A percentile compares a stretch with the other conserved stretches of the same genome.
phyloP scores from a whole-genome alignment of 2,888 invertebrate genomes.

The Lamellibrachia satsuma region DNA sequence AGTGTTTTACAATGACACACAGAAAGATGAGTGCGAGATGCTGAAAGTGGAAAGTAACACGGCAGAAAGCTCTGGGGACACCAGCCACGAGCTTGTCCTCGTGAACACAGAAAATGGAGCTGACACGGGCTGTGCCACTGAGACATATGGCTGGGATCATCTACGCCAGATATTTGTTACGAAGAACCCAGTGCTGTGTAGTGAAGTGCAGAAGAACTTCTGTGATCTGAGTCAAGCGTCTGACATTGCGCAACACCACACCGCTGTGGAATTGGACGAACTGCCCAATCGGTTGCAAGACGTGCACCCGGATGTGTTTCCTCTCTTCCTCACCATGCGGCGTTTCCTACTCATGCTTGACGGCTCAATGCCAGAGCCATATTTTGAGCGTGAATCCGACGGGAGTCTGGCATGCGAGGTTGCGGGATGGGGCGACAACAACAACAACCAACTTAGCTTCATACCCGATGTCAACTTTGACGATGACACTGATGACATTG shows the following conservation, averaged over 20 bases:
- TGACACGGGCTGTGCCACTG: neutral
- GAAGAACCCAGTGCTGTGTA: slow-evolving; percentile 56
- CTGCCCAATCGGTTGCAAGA: slow-evolving; percentile 43
- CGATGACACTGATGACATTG: slow-evolving; percentile 45
- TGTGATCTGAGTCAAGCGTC: slow-evolving; percentile 51
- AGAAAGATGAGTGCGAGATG: neutral
- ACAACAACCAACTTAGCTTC: slow-evolving; percentile 41
- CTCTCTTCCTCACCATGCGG: slow-evolving; percentile 54
- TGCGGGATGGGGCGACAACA: slow-evolving; percentile 42
- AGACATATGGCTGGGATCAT: neutral
- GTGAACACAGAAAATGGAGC: neutral
- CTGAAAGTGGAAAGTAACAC: neutral
- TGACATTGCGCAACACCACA: slow-evolving; percentile 41
- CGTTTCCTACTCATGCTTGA: slow-evolving; percentile 56
- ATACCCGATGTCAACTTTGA: slow-evolving; percentile 44
- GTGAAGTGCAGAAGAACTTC: slow-evolving; percentile 57
- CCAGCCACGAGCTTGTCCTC: neutral
- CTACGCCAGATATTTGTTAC: slow-evolving; percentile 48
- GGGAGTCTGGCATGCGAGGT: slow-evolving; percentile 46
- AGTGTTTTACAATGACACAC: neutral
- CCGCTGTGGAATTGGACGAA: slow-evolving; percentile 34
- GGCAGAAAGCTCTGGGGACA: neutral
- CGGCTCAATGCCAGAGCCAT: slow-evolving; percentile 49
- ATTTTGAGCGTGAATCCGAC: slow-evolving; percentile 45
- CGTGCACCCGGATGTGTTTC: slow-evolving; percentile 39